phyloP scores from a whole-genome alignment of 2,888 invertebrate genomes.

The Heteropelma amictum region DNA sequence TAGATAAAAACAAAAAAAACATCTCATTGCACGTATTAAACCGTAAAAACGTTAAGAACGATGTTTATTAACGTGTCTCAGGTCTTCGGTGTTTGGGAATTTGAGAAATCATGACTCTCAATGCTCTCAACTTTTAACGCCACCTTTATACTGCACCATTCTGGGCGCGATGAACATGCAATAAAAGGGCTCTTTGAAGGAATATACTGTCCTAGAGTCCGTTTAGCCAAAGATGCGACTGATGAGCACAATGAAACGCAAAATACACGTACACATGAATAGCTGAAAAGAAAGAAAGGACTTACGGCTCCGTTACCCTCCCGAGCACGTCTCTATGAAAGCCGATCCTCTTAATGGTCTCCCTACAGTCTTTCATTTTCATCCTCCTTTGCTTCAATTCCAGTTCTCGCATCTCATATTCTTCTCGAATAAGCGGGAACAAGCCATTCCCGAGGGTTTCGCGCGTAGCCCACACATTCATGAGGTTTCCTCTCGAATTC shows the following conservation, averaged over 20 bases:
- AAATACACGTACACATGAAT: background rate
- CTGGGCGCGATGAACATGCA: too few species aligned
- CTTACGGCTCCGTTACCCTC: background rate
- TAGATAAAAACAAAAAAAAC: too few species aligned
- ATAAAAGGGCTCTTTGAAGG: background rate
- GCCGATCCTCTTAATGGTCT: conserved; percentile 17
- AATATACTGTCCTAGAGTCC: background rate
- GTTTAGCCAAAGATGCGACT: background rate
- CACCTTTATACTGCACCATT: too few species aligned
- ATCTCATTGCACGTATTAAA: too few species aligned
- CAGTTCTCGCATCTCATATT: background rate
- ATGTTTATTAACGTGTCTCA: too few species aligned
- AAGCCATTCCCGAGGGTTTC: conserved; percentile 11
- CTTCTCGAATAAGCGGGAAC: background rate
- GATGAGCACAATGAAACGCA: background rate
- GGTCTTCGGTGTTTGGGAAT: too few species aligned
- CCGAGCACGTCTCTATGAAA: conserved; percentile 5
- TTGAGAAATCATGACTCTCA: too few species aligned
- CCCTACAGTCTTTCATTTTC: background rate
- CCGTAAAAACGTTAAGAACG: too few species aligned
- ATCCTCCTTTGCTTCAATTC: background rate
- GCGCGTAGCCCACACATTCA: background rate
- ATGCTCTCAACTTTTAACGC: too few species aligned
- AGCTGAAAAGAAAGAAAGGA: background rate
- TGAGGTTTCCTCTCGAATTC: conserved; percentile 2